Evolutionary conservation across 2,113 vertebrate species (phyloP), one percentile per base, ranked within the genome.

Genomic region (Sylvilagus bachmani): DNA sequence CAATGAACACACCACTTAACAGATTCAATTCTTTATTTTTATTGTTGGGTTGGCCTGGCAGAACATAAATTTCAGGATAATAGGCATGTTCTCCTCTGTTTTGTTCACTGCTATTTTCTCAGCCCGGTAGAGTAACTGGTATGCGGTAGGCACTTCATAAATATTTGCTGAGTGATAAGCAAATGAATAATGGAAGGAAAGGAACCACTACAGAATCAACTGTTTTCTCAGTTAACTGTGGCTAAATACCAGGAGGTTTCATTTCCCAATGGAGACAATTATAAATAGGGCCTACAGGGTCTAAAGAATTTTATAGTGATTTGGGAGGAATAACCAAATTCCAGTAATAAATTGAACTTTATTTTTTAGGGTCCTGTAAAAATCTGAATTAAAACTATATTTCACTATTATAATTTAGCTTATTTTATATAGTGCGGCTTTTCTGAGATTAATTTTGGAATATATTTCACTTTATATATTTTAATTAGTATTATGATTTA

Each of bases 401-500:
- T 90, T 97, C 36, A 93, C 17, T 92, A 10, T 93, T 78, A 90
- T 85, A 85, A 73, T 36, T 2, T 17, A 86, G 61, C 13, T 44
- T 73, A 79, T 17, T 86, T 89, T 89, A 86, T 83, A 96, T 94
- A 93, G 25, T 74, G 84, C 49, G 94, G 71, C 79, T 96, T 93
- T 38, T 95, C 83, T 84, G 67, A 2, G 1, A 90, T 96, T 97
- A 97, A 53, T 55, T 90, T 87, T 87, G 61, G 33, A 73, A 94
- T 83, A 64, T 53, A 80, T 64, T 21, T 89, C 51, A 90, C 92
- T 90, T 91, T 66, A 25, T 77, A 96, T 66, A 78, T 87, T 75
- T 96, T 98, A 98, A 98, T 98, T 97, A 98, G 97, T 87, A 96
- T 93, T 90, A 95, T 93, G 89, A 98, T 97, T 98, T 97, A 98